Evolutionary conservation across 2,113 vertebrate species (phyloP).

Genomic region (Piaya cayana): DNA sequence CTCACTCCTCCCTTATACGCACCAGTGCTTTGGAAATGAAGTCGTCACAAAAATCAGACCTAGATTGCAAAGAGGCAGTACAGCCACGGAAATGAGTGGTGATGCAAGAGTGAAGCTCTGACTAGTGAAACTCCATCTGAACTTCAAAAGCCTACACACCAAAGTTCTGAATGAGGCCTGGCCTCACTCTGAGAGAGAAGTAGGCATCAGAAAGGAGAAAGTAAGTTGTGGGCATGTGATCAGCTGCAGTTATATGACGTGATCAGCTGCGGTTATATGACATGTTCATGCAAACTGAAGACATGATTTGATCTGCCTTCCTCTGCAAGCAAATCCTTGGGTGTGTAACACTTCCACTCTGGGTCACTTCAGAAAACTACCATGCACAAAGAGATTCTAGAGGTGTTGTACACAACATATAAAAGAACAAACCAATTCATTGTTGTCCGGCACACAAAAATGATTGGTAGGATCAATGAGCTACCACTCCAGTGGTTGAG

Average conservation of each 20-base stretch:
- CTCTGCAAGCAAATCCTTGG: neutral
- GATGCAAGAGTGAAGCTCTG: neutral
- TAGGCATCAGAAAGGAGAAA: neutral
- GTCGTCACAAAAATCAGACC: neutral
- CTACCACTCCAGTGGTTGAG: neutral
- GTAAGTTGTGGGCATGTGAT: neutral
- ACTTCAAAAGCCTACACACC: neutral
- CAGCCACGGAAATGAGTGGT: neutral
- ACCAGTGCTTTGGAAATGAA: neutral
- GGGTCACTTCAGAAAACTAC: neutral
- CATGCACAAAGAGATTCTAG: neutral
- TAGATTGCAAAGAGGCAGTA: neutral
- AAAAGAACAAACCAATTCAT: neutral
- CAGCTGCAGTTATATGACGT: neutral
- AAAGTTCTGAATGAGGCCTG: neutral
- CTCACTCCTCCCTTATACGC: neutral
- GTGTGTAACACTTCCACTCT: fast-evolving
- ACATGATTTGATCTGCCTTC: neutral
- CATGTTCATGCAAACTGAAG: neutral
- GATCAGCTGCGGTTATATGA: neutral
- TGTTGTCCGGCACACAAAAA: neutral
- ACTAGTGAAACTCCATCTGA: neutral
- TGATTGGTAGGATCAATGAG: neutral
- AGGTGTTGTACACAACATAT: neutral
- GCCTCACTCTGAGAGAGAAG: neutral